Evolutionary conservation across 2,113 vertebrate genomes (phyloP).

Genomic region (Melanerpes aurifrons): DNA sequence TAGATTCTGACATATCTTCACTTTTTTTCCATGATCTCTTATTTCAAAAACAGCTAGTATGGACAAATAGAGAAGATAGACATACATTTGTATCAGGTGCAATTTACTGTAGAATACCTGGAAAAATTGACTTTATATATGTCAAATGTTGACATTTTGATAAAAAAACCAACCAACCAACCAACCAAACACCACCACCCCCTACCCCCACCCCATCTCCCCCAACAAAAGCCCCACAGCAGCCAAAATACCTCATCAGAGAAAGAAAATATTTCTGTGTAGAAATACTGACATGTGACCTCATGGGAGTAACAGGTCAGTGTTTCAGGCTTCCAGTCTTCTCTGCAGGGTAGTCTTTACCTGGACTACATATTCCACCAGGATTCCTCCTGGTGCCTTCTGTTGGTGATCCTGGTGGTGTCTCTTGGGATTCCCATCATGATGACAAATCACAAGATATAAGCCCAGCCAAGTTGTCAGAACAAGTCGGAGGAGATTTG

Average conservation of each 20-base stretch:
- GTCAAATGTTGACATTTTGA: constrained; percentile 43
- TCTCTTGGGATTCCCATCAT: not conserved
- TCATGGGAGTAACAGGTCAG: not conserved
- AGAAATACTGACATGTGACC: not conserved
- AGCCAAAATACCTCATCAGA: not conserved
- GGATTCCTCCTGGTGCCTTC: not conserved
- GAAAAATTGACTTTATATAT: constrained; percentile 21
- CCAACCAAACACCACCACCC: too few species aligned
- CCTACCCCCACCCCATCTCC: too few species aligned
- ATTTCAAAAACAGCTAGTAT: constrained; percentile 22
- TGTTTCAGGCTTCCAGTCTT: not conserved
- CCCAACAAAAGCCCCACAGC: not conserved
- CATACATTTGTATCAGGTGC: not conserved
- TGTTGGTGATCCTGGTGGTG: not conserved
- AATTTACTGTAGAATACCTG: constrained; percentile 18
- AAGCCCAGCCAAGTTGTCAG: not conserved
- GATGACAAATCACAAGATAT: not conserved
- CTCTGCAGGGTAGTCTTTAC: not conserved
- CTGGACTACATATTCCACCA: not conserved
- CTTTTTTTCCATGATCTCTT: constrained; percentile 40
- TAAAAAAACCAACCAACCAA: constrained; percentile 2
- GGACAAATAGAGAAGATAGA: not conserved
- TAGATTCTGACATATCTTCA: constrained; percentile 39
- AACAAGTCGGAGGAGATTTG: not conserved
- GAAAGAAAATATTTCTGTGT: constrained; percentile 10